Conservation (phyloP, 2,113 vertebrate genomes). For the Albula goreensis region DNA sequence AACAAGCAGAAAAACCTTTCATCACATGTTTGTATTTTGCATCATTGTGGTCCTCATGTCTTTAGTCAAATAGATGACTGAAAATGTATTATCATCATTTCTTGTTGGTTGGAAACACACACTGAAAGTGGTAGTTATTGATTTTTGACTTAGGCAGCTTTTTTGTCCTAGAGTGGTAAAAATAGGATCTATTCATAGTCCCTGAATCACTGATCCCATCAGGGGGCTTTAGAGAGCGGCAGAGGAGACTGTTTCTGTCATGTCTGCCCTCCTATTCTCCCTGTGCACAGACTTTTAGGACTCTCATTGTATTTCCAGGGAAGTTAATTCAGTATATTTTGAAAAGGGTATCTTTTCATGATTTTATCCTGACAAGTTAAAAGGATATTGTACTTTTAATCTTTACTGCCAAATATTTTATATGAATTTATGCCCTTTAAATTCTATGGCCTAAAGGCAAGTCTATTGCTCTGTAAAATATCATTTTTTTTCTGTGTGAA, state of each 20-base stretch:
- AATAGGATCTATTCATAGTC: conserved; percentile 14
- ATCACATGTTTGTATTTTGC: too few relatives aligned
- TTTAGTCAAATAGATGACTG: not conserved
- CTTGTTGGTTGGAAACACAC: not conserved
- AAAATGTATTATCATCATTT: not conserved
- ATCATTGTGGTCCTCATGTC: not conserved
- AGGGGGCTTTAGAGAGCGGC: not conserved
- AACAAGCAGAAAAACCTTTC: too few relatives aligned
- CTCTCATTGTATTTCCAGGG: not conserved
- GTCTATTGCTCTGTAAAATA: not conserved
- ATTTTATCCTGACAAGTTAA: not conserved
- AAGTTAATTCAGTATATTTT: too few relatives aligned
- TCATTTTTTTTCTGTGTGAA: not conserved
- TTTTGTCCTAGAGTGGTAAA: not conserved
- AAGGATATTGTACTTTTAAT: not conserved
- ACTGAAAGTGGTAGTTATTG: not conserved
- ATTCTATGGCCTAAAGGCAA: not conserved
- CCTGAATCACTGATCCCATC: not conserved
- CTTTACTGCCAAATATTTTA: not conserved
- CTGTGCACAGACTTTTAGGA: not conserved
- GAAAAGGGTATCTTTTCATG: not conserved
- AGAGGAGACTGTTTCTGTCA: not conserved
- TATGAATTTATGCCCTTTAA: not conserved
- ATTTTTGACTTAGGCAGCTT: not conserved
- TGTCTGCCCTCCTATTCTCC: not conserved